These are phyloP conservation scores for Spongia lamella DNA, from an alignment of 37 sponge, comb jelly and placozoan genomes.

Conservation along the genomic window DNA sequence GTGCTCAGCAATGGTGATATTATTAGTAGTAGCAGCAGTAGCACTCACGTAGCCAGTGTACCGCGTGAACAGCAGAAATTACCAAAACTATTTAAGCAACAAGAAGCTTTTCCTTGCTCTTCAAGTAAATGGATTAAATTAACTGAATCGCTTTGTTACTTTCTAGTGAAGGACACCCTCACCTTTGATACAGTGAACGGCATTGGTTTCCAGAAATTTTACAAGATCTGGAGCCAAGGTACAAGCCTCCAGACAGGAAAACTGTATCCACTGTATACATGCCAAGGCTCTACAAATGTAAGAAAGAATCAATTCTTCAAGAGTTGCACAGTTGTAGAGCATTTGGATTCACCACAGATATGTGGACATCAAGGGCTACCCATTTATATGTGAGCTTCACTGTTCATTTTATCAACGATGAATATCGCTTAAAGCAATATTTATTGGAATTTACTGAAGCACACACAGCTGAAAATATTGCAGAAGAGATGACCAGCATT, in stretches of 20 bases:
- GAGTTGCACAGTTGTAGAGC: background rate
- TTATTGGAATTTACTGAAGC: background rate
- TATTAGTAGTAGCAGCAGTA: too few species aligned
- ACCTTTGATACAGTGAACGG: too few species aligned
- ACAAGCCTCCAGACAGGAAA: constrained; percentile 23
- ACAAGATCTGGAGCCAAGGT: constrained; percentile 31
- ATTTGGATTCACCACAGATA: constrained; percentile 29
- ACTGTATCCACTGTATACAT: constrained; percentile 11
- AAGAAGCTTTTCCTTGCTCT: too few species aligned
- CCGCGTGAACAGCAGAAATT: too few species aligned
- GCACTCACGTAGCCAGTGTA: too few species aligned
- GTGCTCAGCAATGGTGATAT: too few species aligned
- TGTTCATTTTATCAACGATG: background rate
- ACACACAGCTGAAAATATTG: background rate
- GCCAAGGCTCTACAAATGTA: constrained; percentile 10
- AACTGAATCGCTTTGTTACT: too few species aligned
- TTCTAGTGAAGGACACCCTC: too few species aligned
- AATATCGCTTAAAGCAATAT: background rate
- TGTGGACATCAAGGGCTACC: constrained; percentile 38
- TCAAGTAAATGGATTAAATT: too few species aligned
- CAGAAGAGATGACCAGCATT: background rate
- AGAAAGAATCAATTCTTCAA: background rate
- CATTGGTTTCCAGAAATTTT: constrained; percentile 29
- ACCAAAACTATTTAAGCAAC: too few species aligned
- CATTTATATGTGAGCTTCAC: background rate